A percentile compares a stretch with the other conserved stretches of the same genome.
Conservation (phyloP, 2,113 vertebrate species). For the Dicrurus megarhynchus region DNA sequence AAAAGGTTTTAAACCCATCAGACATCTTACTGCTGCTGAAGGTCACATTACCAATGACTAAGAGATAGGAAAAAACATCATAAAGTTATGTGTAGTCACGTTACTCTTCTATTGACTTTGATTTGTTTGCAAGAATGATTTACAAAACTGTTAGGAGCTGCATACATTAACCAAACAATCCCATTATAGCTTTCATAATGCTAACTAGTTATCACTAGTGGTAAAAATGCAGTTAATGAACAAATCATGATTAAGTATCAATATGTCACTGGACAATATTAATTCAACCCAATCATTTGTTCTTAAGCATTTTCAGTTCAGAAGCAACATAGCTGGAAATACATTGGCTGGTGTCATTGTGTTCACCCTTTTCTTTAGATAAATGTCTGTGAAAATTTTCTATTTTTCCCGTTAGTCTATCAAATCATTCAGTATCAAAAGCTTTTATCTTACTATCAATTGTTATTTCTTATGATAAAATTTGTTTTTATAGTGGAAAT, state of each 20-base stretch:
- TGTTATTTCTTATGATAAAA: neutral
- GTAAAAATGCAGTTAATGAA: neutral
- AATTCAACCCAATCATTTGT: neutral
- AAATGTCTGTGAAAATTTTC: neutral
- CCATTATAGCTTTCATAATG: neutral
- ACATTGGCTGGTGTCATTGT: neutral
- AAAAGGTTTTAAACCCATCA: neutral
- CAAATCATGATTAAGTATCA: neutral
- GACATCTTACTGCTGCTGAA: neutral
- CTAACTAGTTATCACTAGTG: neutral
- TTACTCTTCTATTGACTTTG: neutral
- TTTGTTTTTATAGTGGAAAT: neutral
- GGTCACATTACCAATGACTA: neutral
- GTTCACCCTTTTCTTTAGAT: neutral
- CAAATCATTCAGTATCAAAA: neutral
- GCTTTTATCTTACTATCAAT: neutral
- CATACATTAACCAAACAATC: neutral
- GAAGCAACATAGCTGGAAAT: neutral
- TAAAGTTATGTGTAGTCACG: neutral
- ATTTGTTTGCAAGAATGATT: neutral
- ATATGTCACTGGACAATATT: neutral
- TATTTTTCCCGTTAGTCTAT: neutral
- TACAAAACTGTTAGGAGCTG: neutral
- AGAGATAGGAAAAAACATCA: neutral
- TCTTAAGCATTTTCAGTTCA: neutral